Percentiles rank a stretch among this genome's conserved stretches.
Evolutionary conservation across 2,888 invertebrate species (phyloP).

Genomic region (Chironomus tentans): DNA sequence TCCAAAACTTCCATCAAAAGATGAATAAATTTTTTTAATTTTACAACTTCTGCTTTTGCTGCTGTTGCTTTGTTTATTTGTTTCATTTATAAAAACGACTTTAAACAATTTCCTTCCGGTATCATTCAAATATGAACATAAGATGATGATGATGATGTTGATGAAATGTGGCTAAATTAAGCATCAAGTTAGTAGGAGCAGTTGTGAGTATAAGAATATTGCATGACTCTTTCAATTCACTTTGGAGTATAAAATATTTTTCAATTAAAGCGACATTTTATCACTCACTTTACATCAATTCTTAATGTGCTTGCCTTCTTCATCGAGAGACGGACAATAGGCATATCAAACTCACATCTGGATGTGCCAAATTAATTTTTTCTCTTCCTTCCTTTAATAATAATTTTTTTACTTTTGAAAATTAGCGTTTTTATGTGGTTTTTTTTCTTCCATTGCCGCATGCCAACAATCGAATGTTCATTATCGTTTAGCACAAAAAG

Average conservation of each 20-base stretch:
- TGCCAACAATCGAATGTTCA: neutral
- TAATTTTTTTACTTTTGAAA: neutral
- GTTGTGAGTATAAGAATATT: neutral
- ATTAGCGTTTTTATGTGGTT: neutral
- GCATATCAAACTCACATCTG: neutral
- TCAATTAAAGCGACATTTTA: neutral
- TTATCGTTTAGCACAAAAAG: constrained; percentile 10
- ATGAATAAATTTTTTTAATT: neutral
- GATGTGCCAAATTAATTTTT: neutral
- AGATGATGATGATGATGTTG: neutral
- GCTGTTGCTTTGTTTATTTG: constrained; percentile 20
- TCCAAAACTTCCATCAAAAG: too few relatives aligned
- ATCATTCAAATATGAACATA: neutral
- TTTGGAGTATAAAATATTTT: neutral
- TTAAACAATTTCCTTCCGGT: constrained; percentile 26
- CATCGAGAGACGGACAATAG: too few relatives aligned
- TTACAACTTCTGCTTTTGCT: neutral
- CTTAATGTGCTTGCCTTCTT: neutral
- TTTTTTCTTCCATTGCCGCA: neutral
- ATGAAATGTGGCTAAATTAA: neutral
- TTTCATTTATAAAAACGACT: constrained; percentile 20
- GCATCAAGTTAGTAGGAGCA: neutral
- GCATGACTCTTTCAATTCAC: neutral
- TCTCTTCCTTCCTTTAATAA: neutral
- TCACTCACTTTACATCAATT: neutral